Base-by-base conservation (phyloP, 2,888 invertebrate genomes). In the Anticlea derivata region DNA sequence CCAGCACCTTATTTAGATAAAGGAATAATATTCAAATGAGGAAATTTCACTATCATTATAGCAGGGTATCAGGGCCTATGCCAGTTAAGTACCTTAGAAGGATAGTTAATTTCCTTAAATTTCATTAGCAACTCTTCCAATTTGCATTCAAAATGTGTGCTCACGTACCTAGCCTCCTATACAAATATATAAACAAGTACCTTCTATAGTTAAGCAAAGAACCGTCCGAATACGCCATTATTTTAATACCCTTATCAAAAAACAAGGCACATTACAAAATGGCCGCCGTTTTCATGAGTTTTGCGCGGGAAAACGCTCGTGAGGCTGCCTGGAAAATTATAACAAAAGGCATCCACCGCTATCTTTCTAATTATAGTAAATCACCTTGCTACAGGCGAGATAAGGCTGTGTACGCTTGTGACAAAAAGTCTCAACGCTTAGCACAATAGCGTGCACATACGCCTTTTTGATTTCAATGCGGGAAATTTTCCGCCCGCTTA, bases 291-390 rank as follows among this genome's bases (percentile, higher is more conserved):
- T 88, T 85, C 86, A 83, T 82, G 85, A 87, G 86, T 86, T 86
- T 62, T 82, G 84, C 83, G 82, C 86, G 86, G 83, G 84, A 84
- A 87, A 87, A 78, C 77, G 82, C 77, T 83, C 83, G 83, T 81
- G 83, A 83, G 80, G 80, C 81, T 76, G 85, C 83, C 88, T 84
- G 87, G 86, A 88, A 90, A 90, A 89, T 90, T 89, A 89, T 89
- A 89, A 89, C 89, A 90, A 90, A 87, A 89, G 89, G 87, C 88
- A 86, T 87, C 89, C 82, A 86, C 84, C 87, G 90, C 90, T 91
- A 91, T 91, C 91, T 91, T 86, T 88, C 88, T 91, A 91, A 91
- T 91, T 91, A 91, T 89, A 86, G 86, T 89, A 89, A 88, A 89
- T 89, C 89, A 89, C 88, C 89, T 89, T 85, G 86, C 88, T 85